phyloP scores from a whole-genome alignment of 1,140 invertebrate genomes.

The Thrips palmi region DNA sequence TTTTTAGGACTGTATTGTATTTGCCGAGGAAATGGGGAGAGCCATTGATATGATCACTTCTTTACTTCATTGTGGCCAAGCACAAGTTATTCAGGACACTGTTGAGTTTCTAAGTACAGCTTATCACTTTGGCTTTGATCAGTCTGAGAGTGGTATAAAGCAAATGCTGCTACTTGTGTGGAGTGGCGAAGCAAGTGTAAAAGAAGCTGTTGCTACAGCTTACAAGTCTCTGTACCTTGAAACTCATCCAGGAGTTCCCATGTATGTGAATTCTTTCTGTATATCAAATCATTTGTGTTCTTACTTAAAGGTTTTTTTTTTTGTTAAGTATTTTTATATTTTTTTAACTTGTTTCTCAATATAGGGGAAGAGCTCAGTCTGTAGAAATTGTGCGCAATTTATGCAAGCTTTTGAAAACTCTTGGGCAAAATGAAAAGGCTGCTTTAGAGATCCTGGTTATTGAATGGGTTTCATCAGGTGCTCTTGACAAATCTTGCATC shows the following conservation, averaged over 20 bases:
- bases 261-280: too few species aligned
- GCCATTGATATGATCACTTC: conserved; percentile 11
- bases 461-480: conserved; percentile 40
- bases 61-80: conserved; percentile 16
- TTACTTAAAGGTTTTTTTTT: too few species aligned
- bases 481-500: conserved; percentile 31
- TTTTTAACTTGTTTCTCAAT: too few species aligned
- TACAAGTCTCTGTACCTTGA: conserved; percentile 42
- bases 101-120: conserved; percentile 68
- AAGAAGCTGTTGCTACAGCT: conserved; percentile 37
- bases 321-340: too few species aligned
- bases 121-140: conserved; percentile 54
- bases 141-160: conserved; percentile 46
- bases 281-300: too few species aligned
- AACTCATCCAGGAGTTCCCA: conserved; percentile 9
- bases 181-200: conserved; percentile 41
- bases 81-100: conserved; percentile 62
- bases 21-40: conserved; percentile 12
- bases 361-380: too few species aligned
- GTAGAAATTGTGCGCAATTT: too few species aligned
- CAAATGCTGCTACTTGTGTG: conserved; percentile 60
- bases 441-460: conserved; percentile 50
- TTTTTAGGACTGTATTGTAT: conserved; percentile 14
- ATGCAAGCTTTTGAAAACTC: conserved; percentile 33
- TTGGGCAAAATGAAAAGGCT: conserved; percentile 39